phyloP scores from a whole-genome alignment of 2,113 vertebrate genomes.

The Rhegmatorhina hoffmannsi region DNA sequence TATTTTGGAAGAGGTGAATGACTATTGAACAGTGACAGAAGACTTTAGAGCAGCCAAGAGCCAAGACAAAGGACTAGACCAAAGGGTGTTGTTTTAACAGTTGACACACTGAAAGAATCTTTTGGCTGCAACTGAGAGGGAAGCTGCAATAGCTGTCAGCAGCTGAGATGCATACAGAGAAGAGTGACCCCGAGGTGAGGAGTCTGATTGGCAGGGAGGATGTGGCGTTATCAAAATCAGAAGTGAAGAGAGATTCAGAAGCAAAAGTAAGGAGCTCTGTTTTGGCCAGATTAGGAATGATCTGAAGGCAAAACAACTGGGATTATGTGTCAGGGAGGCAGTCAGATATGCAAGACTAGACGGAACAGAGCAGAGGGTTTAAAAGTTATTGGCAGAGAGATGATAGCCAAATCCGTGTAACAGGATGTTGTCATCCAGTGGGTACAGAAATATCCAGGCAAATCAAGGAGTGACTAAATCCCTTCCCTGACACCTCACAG shows the following conservation, averaged over 20 bases:
- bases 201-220: constrained; percentile 9
- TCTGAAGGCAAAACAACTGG: constrained; percentile 56
- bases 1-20: not conserved
- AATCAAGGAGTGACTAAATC: constrained; percentile 56
- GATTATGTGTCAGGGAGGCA: constrained; percentile 46
- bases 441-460: constrained; percentile 35
- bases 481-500: not conserved
- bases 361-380: constrained; percentile 19
- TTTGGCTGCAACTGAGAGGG: not conserved
- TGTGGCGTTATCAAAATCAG: constrained; percentile 16
- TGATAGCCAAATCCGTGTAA: constrained; percentile 35
- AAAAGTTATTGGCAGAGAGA: constrained; percentile 58
- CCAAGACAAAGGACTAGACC: not conserved
- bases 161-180: not conserved
- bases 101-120: not conserved
- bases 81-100: not conserved
- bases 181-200: not conserved
- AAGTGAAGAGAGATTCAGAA: constrained; percentile 12
- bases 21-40: not conserved
- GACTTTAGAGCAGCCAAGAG: not conserved
- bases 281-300: constrained; percentile 59
- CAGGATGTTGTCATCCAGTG: constrained; percentile 42
- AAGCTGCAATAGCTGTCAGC: not conserved
- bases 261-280: constrained; percentile 37
- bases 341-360: constrained; percentile 52